These are phyloP conservation scores for Bombus affinis DNA, from an alignment of 1,140 invertebrate species.

Conservation along the genomic window DNA sequence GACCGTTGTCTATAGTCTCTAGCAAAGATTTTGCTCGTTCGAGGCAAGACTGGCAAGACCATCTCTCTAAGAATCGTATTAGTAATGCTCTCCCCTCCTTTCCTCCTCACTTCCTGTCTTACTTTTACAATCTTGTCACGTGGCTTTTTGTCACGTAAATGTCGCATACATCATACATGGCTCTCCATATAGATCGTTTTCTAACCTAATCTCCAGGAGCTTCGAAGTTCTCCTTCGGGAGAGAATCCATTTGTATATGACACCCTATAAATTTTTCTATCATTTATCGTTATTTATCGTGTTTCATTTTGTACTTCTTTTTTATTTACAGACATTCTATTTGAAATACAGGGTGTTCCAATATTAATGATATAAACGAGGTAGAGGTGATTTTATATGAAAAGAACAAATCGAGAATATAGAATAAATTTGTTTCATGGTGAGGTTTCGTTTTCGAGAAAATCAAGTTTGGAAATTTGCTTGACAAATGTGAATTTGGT, in stretches of 20 bases:
- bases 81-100: not conserved
- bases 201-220: not conserved
- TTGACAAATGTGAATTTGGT: too few species aligned
- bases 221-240: not conserved
- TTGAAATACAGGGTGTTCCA: too few species aligned
- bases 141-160: constrained; percentile 11
- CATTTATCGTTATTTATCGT: not conserved
- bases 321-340: too few species aligned
- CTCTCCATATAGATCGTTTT: not conserved
- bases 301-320: too few species aligned
- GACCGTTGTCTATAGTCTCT: not conserved
- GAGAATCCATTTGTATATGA: not conserved
- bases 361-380: too few species aligned
- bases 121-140: constrained; percentile 14
- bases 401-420: too few species aligned
- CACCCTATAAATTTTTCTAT: not conserved
- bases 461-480: not conserved
- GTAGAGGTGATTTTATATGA: too few species aligned
- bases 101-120: too few species aligned
- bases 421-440: too few species aligned
- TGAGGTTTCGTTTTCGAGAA: not conserved
- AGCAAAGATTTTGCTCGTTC: constrained; percentile 1
- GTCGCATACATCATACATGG: not conserved
- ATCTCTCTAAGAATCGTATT: not conserved
- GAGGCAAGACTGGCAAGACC: not conserved